Conservation (phyloP, 2,797 vertebrate genomes). For the Spondyliosoma cantharus region DNA sequence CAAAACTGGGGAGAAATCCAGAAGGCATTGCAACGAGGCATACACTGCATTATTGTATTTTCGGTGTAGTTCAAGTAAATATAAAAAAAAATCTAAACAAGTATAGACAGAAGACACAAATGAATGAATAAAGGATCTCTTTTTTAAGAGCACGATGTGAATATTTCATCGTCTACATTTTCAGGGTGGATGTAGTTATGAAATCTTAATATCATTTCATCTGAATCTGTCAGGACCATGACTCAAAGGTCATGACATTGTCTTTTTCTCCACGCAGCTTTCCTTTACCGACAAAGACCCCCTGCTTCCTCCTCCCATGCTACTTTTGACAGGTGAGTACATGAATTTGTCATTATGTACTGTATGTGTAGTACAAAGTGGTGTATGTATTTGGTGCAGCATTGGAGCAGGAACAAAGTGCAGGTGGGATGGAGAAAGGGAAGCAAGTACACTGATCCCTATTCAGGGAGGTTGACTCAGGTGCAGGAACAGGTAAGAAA, state of each 20-base stretch:
- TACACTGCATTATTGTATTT: not conserved
- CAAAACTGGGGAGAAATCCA: slow-evolving; percentile 13
- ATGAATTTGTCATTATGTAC: not conserved
- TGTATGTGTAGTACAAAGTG: slow-evolving; percentile 2
- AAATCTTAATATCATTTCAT: not conserved
- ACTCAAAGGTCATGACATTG: not conserved
- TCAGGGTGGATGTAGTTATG: not conserved
- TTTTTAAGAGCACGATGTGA: not conserved
- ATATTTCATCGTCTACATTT: not conserved
- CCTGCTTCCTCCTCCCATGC: slow-evolving; percentile 8
- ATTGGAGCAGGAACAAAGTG: slow-evolving; percentile 26
- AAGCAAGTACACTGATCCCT: slow-evolving; percentile 24
- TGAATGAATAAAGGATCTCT: not conserved
- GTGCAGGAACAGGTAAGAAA: slow-evolving; percentile 33
- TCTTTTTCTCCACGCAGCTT: slow-evolving; percentile 54
- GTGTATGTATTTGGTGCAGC: slow-evolving; percentile 24
- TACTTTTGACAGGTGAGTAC: slow-evolving; percentile 69
- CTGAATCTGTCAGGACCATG: not conserved
- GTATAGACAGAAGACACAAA: not conserved
- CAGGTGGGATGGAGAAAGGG: slow-evolving; percentile 32
- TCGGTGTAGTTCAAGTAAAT: not conserved
- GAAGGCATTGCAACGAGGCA: not conserved
- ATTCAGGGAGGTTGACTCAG: slow-evolving; percentile 26
- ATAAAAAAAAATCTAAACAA: not conserved
- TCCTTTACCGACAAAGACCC: slow-evolving; percentile 25